These are phyloP conservation scores for Polypedilum pembai DNA, from an alignment of 1,140 invertebrate genomes.

Conservation along the genomic window DNA sequence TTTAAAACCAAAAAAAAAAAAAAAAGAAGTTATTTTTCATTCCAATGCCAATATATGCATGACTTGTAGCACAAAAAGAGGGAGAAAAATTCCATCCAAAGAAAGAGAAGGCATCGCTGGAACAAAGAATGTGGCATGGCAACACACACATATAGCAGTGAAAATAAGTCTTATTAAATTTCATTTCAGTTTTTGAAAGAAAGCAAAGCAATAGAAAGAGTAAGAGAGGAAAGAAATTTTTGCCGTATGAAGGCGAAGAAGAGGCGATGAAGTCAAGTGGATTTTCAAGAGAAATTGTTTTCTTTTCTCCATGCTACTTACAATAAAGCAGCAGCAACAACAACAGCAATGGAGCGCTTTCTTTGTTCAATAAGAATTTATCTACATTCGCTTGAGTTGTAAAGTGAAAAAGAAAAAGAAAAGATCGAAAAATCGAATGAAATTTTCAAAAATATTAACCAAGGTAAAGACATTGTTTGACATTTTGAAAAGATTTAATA, in stretches of 20 bases:
- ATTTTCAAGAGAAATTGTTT: slow-evolving; percentile 14
- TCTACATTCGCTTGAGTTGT: no score
- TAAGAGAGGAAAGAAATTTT: neutral
- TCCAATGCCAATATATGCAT: neutral
- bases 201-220: neutral
- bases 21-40: slow-evolving; percentile 6
- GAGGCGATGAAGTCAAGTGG: neutral
- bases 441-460: no score
- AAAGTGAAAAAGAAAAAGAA: no score
- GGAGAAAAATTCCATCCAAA: neutral
- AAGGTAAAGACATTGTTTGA: no score
- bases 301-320: neutral
- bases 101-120: neutral
- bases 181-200: neutral
- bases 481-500: no score
- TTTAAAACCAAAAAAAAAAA: neutral
- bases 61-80: slow-evolving; percentile 9
- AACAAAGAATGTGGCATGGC: slow-evolving; percentile 11
- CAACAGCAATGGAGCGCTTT: no score
- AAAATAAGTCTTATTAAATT: slow-evolving; percentile 13
- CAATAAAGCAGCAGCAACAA: neutral
- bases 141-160: neutral
- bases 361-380: no score
- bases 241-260: neutral
- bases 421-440: no score